Evolutionary conservation across 92 coral and sea anemone species (phyloP).

Genomic region (Pocillopora meandrina): DNA sequence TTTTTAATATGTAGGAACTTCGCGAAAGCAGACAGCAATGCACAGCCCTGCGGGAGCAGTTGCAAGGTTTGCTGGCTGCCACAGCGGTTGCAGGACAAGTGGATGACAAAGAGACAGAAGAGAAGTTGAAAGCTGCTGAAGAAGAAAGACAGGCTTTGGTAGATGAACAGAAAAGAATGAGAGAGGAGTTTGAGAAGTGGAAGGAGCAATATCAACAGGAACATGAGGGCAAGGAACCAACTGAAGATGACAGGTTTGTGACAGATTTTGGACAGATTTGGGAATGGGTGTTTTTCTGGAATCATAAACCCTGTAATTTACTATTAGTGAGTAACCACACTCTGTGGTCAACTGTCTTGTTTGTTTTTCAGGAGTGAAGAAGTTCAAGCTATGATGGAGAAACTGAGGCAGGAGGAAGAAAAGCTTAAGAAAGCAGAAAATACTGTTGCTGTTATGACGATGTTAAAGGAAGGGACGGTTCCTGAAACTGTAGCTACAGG

Average conservation of each 20-base stretch:
- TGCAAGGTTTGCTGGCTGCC: slow-evolving; percentile 78
- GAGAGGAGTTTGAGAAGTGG: slow-evolving; percentile 89
- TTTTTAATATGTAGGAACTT: slow-evolving; percentile 62
- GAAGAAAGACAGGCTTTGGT: slow-evolving; percentile 82
- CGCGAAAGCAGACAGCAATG: slow-evolving; percentile 90
- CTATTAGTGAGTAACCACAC: too few relatives aligned
- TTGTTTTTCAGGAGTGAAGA: slow-evolving; percentile 74
- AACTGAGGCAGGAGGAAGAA: slow-evolving; percentile 86
- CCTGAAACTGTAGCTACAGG: slow-evolving; percentile 85
- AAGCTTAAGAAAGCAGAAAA: slow-evolving; percentile 88
- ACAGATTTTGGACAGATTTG: not conserved
- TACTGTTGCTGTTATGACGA: slow-evolving; percentile 94
- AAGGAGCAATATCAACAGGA: slow-evolving; percentile 86
- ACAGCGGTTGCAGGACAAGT: slow-evolving; percentile 64
- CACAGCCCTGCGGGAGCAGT: slow-evolving; percentile 83
- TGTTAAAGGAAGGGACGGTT: slow-evolving; percentile 94
- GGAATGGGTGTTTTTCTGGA: too few relatives aligned
- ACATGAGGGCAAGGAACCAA: slow-evolving; percentile 82
- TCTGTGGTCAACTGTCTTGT: not conserved
- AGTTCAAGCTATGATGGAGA: slow-evolving; percentile 79
- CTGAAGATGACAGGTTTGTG: slow-evolving; percentile 77
- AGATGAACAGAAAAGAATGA: slow-evolving; percentile 85
- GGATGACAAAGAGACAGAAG: slow-evolving; percentile 86
- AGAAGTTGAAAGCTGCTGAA: slow-evolving; percentile 85
- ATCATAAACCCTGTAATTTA: too few relatives aligned